Conservation (phyloP, 2,888 invertebrate species). For the Pimpla rufipes region DNA sequence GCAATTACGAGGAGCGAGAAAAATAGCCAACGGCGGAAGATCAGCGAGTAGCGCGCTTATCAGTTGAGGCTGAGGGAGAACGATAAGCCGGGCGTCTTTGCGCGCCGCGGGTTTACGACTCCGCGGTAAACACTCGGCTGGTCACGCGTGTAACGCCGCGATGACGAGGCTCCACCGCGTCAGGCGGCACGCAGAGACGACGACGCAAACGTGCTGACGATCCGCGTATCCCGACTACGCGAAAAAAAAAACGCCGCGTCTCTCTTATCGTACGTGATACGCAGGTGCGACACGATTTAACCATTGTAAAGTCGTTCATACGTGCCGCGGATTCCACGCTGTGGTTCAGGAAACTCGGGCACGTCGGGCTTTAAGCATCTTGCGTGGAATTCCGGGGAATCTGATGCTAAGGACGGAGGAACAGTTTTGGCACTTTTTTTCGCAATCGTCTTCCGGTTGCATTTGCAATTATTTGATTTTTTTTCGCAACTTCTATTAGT, state of each 20-base stretch:
- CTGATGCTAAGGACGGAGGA: neutral
- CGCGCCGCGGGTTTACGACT: slow-evolving; percentile 27
- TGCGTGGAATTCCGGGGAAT: neutral
- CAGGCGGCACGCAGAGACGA: neutral
- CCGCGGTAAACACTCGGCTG: slow-evolving; percentile 29
- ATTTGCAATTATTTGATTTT: no score
- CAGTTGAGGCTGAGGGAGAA: neutral
- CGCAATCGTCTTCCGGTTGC: no score
- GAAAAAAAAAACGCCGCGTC: slow-evolving; percentile 39
- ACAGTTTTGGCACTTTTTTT: no score
- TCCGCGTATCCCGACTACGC: neutral
- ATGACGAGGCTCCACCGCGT: slow-evolving; percentile 4
- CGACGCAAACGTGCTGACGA: slow-evolving; percentile 32
- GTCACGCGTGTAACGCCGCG: neutral
- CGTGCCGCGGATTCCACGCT: slow-evolving; percentile 1
- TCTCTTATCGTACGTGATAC: slow-evolving; percentile 61
- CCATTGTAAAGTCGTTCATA: slow-evolving; percentile 26
- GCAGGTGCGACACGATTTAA: slow-evolving; percentile 54
- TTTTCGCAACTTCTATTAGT: no score
- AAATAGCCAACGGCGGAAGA: slow-evolving; percentile 10
- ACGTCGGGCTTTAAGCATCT: neutral
- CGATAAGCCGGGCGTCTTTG: slow-evolving; percentile 34
- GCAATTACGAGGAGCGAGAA: slow-evolving; percentile 7
- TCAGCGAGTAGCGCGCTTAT: slow-evolving; percentile 21
- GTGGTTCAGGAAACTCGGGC: slow-evolving; percentile 1